Evolutionary conservation across 2,113 vertebrate species (phyloP), one percentile per base, ranked within the genome.

Genomic region (Rhynchomys soricoides): DNA sequence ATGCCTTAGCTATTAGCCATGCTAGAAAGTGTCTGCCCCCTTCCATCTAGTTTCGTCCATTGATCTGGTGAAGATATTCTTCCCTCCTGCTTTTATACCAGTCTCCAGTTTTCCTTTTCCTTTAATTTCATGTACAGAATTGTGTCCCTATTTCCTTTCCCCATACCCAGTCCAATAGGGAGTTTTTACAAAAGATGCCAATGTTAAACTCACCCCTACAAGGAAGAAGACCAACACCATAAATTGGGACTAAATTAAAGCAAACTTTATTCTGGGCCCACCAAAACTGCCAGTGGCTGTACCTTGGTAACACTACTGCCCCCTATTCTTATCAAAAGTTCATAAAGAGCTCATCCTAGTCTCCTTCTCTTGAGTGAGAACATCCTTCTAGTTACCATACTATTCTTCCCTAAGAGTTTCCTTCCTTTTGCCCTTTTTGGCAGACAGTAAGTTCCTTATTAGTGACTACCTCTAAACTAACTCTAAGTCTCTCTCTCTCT

Each of bases 1-100:
- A 81, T 79, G 4, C 24, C 5, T 93, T 6, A 21, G 26, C 83
- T 22, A 50, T 45, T 81, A 94, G 1, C 10, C 88, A 29, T 12
- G 68, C 29, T 78, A 70, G 59, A 89, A 87, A 90, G 40, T n/a
- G 77, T 92, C 64, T 9, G n/a, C 40, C 88, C 77, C 91, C 79
- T 50, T 83, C 12, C 7, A 22, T 74, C 3, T 16, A 48, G 31
- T 55, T 90, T 90, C 50, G 81, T 1, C 21, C 16, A 11, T 74
- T 40, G 26, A 50, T 22, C 82, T 13, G 29, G 16, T 52, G 37
- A 79, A 74, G 40, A 89, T n/a, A 16, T 0, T 0, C 12, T 89
- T 89, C 17, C n/a, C 82, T 89, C 64, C 70, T 78, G 73, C 1
- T 83, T 87, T 79, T 73, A 66, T 0, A 55, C 4, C 24, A 10